These are phyloP conservation scores for Gorsachius goisagi DNA, from an alignment of 2,113 vertebrate genomes.

Conservation along the genomic window DNA sequence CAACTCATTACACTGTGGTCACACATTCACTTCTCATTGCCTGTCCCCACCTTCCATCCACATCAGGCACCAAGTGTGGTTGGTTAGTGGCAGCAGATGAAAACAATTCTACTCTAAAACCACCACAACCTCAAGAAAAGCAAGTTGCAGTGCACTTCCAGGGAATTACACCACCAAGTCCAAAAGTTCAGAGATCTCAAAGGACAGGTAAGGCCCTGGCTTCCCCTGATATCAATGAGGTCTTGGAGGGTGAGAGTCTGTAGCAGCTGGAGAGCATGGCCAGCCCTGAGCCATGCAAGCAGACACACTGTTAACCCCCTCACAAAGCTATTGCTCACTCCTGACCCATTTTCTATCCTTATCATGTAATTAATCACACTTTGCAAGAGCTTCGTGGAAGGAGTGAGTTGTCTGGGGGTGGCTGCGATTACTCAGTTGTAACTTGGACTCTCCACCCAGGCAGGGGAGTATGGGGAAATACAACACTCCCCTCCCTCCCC, in stretches of 20 bases:
- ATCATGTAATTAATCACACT: background rate
- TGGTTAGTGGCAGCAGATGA: background rate
- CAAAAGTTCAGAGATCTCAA: background rate
- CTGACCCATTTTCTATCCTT: background rate
- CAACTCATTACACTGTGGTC: background rate
- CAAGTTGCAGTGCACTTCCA: background rate
- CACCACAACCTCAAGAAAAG: background rate
- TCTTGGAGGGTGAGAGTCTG: background rate
- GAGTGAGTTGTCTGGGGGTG: background rate
- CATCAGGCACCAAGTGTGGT: background rate
- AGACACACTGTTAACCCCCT: background rate
- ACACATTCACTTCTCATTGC: background rate
- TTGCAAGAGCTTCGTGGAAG: background rate
- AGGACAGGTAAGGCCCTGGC: background rate
- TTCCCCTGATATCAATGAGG: rapidly evolving
- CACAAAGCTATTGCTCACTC: background rate
- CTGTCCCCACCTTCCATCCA: background rate
- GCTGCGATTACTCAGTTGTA: background rate
- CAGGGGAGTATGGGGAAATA: background rate
- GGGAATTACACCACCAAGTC: background rate
- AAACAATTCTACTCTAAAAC: background rate
- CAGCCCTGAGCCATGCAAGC: background rate
- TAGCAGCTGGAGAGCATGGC: background rate
- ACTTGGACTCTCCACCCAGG: background rate
- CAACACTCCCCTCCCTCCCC: background rate